A percentile compares a stretch with the other conserved stretches of the same genome.
Conservation (phyloP, 2,113 vertebrate species). For the Sinocyclocheilus rhinocerous region DNA sequence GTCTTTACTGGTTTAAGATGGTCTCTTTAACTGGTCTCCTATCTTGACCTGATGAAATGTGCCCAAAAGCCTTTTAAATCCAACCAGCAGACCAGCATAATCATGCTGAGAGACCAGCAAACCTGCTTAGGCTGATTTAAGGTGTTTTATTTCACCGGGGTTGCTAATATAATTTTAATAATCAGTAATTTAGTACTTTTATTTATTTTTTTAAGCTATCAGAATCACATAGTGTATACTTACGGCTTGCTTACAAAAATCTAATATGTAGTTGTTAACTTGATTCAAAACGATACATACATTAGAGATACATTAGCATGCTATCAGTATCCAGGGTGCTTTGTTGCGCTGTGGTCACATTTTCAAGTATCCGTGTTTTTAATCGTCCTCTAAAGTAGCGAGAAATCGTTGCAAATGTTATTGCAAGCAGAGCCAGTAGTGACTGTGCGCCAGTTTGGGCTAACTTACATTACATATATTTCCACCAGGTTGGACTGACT, state of each 20-base stretch:
- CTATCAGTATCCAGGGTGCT: conserved; percentile 17
- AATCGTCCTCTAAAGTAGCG: conserved; percentile 46
- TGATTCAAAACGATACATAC: conserved; percentile 17
- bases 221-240: conserved; percentile 6
- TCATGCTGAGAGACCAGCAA: not conserved
- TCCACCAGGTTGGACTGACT: conserved; percentile 11
- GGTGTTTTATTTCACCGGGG: not conserved
- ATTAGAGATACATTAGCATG: conserved; percentile 33
- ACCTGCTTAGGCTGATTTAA: not conserved
- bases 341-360: conserved; percentile 30
- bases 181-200: not conserved
- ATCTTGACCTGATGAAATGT: not conserved
- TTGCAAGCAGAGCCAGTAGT: conserved; percentile 31
- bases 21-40: not conserved
- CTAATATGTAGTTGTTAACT: conserved; percentile 25
- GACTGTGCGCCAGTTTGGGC: conserved; percentile 14
- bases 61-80: not conserved
- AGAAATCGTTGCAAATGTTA: conserved; percentile 40
- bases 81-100: not conserved
- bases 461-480: conserved; percentile 28
- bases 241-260: not conserved
- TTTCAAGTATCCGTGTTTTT: conserved; percentile 43
- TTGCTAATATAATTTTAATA: not conserved
- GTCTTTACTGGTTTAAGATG: not conserved
- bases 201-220: not conserved